Percentiles rank a stretch among this genome's conserved stretches.
Conservation (phyloP, 2,888 invertebrate genomes). For the Microplitis deprimator region DNA sequence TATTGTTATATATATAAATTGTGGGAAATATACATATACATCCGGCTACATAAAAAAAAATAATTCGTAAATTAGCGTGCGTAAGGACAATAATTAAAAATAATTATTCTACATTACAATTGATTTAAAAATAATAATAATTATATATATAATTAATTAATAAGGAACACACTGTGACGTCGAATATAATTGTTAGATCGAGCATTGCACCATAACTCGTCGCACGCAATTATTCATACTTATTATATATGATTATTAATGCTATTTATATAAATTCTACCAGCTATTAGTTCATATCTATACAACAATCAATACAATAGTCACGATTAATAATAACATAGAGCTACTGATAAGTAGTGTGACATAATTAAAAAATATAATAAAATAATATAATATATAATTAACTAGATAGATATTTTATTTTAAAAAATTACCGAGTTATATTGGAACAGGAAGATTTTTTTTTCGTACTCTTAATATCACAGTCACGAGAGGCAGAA, state of each 20-base stretch:
- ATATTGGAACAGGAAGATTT: slow-evolving; percentile 12
- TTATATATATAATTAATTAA: not conserved
- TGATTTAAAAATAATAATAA: not conserved
- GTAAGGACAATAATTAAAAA: not conserved
- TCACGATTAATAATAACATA: not conserved
- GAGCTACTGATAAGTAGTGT: not conserved
- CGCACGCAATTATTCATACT: not conserved
- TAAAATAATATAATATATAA: not conserved
- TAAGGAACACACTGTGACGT: not conserved
- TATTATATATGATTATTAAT: not conserved
- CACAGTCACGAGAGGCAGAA: slow-evolving; percentile 52
- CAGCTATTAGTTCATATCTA: not conserved
- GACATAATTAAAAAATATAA: not conserved
- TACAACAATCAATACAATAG: not conserved
- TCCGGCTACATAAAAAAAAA: not conserved
- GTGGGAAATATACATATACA: not conserved
- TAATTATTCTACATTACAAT: slow-evolving; percentile 8
- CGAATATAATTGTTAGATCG: not conserved
- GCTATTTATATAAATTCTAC: not conserved
- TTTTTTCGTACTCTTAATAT: slow-evolving; percentile 50
- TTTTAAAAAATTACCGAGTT: slow-evolving; percentile 14
- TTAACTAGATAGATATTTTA: not conserved
- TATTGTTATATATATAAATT: not conserved
- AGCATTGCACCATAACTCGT: not conserved
- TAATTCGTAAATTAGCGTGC: not conserved